Base-by-base conservation (phyloP, 1,140 invertebrate species). In the Platyscapa corneri region DNA sequence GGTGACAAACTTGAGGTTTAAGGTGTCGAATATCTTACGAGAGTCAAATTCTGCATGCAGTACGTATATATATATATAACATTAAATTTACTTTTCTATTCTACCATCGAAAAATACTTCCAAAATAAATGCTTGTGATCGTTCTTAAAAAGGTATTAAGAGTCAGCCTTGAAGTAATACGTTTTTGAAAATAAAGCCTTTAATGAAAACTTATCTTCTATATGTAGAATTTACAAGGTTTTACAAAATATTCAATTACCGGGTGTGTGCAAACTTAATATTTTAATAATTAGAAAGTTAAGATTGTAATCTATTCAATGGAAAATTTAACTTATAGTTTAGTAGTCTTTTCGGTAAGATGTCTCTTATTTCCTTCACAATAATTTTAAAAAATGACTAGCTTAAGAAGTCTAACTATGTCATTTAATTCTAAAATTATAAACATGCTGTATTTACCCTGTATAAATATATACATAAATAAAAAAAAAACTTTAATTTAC, bases 401-500 rank as follows among this genome's bases (percentile, higher is more conserved):
- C n/a, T 78, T 32, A 75, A 70, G 60, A 46, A 82, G 42, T 78
- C 30, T 67, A 82, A 85, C 39, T 85, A 74, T 82, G 42, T 42
- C 79, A 82, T 82, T 86, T 46, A 76, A 42, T 37, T 82, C 70
- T 27, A 39, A n/a, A 78, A 42, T 49, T 1, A 53, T 56, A 32
- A 77, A 77, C 34, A 46, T n/a, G n/a, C 65, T 64, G 32, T 82
- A 53, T 60, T 7, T 82, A 78, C 80, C 46, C 79, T 74, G 77
- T 77, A 67, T 56, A 77, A 32, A 86, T 86, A 82, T 82, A 82
- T 80, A 85, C 82, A 86, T 67, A 64, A 60, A 37, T 5, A 67
- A 67, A 53, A 27, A 75, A 67, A 53, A 34, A 75, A 86, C 80
- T 64, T 70, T 82, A 87, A 88, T 85, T 90, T 92, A 92, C 87